phyloP scores from a whole-genome alignment of 2,113 vertebrate species.

The Drymodes brunneopygia region DNA sequence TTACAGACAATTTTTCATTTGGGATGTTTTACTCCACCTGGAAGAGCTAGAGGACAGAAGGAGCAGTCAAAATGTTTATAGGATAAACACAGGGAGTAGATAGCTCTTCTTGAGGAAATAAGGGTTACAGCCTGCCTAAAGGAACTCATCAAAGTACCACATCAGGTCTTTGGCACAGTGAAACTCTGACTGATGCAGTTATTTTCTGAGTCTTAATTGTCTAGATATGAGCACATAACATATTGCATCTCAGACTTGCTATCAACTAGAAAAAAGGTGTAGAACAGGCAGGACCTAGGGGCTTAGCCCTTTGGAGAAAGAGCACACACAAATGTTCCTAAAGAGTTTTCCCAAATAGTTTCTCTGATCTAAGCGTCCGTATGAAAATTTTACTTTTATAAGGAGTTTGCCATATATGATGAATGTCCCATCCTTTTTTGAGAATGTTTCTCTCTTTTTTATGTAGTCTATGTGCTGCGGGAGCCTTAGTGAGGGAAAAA shows the following conservation, averaged over 20 bases:
- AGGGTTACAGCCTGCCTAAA: too few relatives aligned
- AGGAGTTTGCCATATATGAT: not conserved
- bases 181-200: too few relatives aligned
- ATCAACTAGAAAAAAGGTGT: not conserved
- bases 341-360: not conserved
- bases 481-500: not conserved
- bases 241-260: not conserved
- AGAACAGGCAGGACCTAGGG: not conserved
- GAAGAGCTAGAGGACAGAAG: not conserved
- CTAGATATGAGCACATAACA: too few relatives aligned
- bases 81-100: too few relatives aligned
- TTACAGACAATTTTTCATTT: not conserved
- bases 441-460: not conserved
- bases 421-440: not conserved
- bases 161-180: too few relatives aligned
- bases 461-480: not conserved
- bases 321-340: not conserved
- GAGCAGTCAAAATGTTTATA: not conserved
- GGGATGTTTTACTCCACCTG: not conserved
- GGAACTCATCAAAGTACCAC: too few relatives aligned
- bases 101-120: too few relatives aligned
- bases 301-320: not conserved
- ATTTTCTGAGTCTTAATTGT: too few relatives aligned
- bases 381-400: not conserved
- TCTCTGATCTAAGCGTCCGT: not conserved